A percentile compares a stretch with the other conserved stretches of the same genome.
Conservation (phyloP, 2,888 invertebrate species). For the Aleiodes leptofemur region DNA sequence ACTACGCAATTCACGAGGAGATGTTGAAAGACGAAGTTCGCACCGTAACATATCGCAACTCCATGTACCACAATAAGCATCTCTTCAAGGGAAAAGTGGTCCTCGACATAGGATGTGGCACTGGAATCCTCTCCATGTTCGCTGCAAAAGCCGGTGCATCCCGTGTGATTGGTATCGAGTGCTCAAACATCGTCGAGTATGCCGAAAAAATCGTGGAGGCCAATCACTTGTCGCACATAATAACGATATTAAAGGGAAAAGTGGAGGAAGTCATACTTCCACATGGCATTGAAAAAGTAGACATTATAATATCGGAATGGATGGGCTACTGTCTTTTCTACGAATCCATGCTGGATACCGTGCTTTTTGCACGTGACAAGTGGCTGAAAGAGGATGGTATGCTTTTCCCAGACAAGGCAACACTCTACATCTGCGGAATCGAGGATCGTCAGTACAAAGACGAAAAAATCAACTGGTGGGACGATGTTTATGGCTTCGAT, state of each 20-base stretch:
- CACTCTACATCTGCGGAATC: constrained; percentile 94
- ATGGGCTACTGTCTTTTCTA: constrained; percentile 96
- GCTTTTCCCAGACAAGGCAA: constrained; percentile 95
- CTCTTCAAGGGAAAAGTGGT: constrained; percentile 95
- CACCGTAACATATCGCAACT: constrained; percentile 97
- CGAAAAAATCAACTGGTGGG: constrained; percentile 99
- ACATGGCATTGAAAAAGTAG: constrained; percentile 92
- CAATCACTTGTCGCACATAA: constrained; percentile 86
- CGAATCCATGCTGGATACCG: constrained; percentile 99
- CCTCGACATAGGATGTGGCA: constrained; percentile 98
- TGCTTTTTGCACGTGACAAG: constrained; percentile 98
- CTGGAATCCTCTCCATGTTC: constrained; percentile 99
- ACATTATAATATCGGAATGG: constrained; percentile 92
- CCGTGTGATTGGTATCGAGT: constrained; percentile 97
- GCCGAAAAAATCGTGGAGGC: constrained; percentile 95
- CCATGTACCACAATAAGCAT: constrained; percentile 99
- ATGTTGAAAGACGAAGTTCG: constrained; percentile 99
- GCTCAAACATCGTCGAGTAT: constrained; percentile 98
- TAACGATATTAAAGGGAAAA: constrained; percentile 92
- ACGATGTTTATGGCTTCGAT: constrained; percentile 99
- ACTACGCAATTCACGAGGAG: constrained; percentile 99
- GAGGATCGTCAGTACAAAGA: constrained; percentile 99
- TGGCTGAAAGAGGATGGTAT: constrained; percentile 95
- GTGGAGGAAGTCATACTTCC: constrained; percentile 97
- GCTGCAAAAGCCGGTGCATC: constrained; percentile 99